Evolutionary conservation across 2,797 vertebrate genomes (phyloP).

Genomic region (Ctenopoma multispine): DNA sequence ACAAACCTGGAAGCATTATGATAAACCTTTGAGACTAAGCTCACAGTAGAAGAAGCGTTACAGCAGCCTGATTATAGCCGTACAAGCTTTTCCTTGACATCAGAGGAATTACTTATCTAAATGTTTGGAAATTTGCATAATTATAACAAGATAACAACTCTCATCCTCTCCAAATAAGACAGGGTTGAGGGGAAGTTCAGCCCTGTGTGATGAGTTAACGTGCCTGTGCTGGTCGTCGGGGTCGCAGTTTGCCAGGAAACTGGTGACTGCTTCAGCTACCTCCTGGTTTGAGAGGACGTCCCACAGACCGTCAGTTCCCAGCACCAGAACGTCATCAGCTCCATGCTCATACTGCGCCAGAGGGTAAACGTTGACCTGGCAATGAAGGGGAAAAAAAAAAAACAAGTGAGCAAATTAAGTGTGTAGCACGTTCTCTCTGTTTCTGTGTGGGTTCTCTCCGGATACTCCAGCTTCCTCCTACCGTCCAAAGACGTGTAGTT

Average conservation of each 20-base stretch:
- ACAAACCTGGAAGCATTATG: not conserved
- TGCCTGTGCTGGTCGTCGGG: constrained; percentile 97
- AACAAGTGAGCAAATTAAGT: too few species aligned
- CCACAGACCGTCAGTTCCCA: constrained; percentile 98
- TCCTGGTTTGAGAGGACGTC: constrained; percentile 97
- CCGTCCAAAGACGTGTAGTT: too few species aligned
- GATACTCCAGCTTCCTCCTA: too few species aligned
- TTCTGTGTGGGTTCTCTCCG: too few species aligned
- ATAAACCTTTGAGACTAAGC: constrained; percentile 15
- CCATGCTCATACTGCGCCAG: constrained; percentile 89
- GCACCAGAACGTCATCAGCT: constrained; percentile 92
- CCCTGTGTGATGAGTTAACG: constrained; percentile 51
- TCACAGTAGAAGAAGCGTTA: constrained; percentile 11
- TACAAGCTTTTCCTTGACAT: constrained; percentile 38
- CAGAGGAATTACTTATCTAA: constrained; percentile 40
- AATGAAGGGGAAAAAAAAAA: not conserved
- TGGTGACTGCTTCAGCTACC: constrained; percentile 92
- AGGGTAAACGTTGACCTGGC: constrained; percentile 93
- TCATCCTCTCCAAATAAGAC: constrained; percentile 39
- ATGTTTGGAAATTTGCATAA: constrained; percentile 62
- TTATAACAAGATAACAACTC: constrained; percentile 35
- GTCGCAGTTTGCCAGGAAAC: constrained; percentile 97
- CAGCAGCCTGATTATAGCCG: constrained; percentile 2
- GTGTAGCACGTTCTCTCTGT: too few species aligned
- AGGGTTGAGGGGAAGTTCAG: constrained; percentile 65